phyloP scores from a whole-genome alignment of 1,140 invertebrate species.

The Drosophila bocqueti region DNA sequence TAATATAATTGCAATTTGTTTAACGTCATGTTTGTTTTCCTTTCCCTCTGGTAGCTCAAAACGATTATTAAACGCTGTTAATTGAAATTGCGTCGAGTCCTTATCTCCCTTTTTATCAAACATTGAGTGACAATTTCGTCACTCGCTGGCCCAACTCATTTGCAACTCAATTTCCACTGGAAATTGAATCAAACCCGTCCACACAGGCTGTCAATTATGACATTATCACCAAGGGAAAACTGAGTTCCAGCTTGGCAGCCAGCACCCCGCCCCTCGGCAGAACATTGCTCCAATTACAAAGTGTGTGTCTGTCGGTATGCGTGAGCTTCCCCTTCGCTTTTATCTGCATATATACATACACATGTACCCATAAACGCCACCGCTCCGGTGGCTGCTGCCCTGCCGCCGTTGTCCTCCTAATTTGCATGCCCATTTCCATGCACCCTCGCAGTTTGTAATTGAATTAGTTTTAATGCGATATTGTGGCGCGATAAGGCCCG shows the following conservation, averaged over 20 bases:
- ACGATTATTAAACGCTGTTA: constrained; percentile 2
- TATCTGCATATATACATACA: constrained; percentile 24
- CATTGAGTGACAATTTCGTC: constrained; percentile 20
- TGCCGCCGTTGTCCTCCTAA: constrained; percentile 22
- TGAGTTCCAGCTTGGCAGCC: constrained; percentile 35
- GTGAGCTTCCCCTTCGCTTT: constrained; percentile 12
- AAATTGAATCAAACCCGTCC: constrained; percentile 48
- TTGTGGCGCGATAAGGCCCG: constrained; percentile 39
- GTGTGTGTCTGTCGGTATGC: constrained; percentile 8
- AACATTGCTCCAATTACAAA: constrained; percentile 69
- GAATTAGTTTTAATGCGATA: constrained; percentile 78
- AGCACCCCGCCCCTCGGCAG: constrained; percentile 9
- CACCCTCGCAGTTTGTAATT: constrained; percentile 65
- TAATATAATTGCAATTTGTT: not conserved
- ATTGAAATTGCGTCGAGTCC: constrained; percentile 8
- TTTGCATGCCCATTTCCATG: constrained; percentile 54
- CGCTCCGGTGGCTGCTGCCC: constrained; percentile 16
- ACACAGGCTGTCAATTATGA: constrained; percentile 58
- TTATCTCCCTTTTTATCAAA: constrained; percentile 37
- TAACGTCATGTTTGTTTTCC: not conserved
- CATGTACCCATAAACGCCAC: not conserved
- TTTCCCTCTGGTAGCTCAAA: not conserved
- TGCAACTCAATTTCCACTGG: constrained; percentile 36
- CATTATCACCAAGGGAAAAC: constrained; percentile 49
- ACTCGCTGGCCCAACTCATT: constrained; percentile 42